Percentiles rank a stretch among this genome's conserved stretches.
Conservation (phyloP, 2,888 invertebrate genomes). For the Cyaniris semiargus region DNA sequence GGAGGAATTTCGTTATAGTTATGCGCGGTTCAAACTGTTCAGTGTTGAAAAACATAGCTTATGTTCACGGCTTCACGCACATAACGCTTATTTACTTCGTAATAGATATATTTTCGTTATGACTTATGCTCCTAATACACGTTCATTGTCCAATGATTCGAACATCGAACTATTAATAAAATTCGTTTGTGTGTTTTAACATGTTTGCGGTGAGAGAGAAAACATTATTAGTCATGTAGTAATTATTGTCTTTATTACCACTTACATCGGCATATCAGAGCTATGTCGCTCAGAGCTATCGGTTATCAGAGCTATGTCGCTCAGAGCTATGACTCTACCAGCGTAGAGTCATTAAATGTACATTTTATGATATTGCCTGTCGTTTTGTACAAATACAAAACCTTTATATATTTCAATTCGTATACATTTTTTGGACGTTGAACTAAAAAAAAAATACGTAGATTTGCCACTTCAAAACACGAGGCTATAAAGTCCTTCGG, state of each 20-base stretch:
- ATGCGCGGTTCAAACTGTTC: not conserved
- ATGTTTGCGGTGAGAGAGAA: not conserved
- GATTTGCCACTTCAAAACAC: no score
- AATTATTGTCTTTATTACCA: not conserved
- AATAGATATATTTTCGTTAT: not conserved
- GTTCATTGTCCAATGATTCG: not conserved
- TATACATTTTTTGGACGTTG: no score
- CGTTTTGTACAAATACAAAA: not conserved
- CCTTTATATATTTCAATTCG: not conserved
- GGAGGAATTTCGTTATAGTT: not conserved
- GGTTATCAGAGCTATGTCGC: not conserved
- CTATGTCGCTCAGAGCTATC: not conserved
- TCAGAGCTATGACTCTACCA: no score
- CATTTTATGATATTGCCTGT: not conserved
- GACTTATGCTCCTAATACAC: not conserved
- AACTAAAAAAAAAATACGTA: no score
- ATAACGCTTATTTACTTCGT: no score
- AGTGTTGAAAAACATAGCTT: not conserved
- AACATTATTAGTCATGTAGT: not conserved
- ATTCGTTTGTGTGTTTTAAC: not conserved
- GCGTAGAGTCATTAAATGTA: slow-evolving; percentile 1
- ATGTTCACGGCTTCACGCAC: no score
- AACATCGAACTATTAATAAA: not conserved
- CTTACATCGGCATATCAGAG: not conserved
- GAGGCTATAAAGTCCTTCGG: no score